Conservation (phyloP, 2,113 vertebrate species). For the Seriola dumerili region DNA sequence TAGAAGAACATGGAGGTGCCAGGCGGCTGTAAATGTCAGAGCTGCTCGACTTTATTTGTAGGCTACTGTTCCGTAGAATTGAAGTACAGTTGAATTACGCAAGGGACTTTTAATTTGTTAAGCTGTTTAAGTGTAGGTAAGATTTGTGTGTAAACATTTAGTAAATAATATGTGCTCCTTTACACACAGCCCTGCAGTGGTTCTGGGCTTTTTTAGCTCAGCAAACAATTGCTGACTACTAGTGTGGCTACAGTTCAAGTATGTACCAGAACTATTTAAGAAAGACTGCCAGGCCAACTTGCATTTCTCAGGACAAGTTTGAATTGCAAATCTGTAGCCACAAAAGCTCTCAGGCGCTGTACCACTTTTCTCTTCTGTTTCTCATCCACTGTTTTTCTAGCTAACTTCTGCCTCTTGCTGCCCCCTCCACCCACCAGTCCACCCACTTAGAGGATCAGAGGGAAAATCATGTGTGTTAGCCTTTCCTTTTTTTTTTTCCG, state of each 20-base stretch:
- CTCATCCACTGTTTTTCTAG: conserved; percentile 64
- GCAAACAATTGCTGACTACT: conserved; percentile 65
- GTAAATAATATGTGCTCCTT: not conserved
- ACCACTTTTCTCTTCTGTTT: conserved; percentile 44
- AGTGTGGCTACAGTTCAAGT: conserved; percentile 62
- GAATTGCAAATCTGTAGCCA: conserved; percentile 66
- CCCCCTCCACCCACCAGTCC: conserved; percentile 62
- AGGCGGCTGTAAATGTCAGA: conserved; percentile 56
- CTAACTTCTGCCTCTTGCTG: conserved; percentile 54
- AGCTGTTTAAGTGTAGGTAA: conserved; percentile 44
- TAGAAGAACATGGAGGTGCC: conserved; percentile 35
- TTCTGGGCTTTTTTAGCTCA: conserved; percentile 17
- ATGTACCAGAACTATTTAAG: conserved; percentile 61
- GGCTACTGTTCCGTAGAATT: conserved; percentile 19
- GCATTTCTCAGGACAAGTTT: conserved; percentile 53
- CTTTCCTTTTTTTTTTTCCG: conserved; percentile 42
- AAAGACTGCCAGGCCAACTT: conserved; percentile 57
- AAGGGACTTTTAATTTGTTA: conserved; percentile 50
- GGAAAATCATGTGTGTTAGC: conserved; percentile 75
- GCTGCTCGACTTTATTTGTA: conserved; percentile 47
- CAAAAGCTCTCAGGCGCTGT: conserved; percentile 45
- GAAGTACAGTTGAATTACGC: conserved; percentile 32
- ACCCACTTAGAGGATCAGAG: conserved; percentile 78
- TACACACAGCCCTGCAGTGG: conserved; percentile 22
- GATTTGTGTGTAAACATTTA: conserved; percentile 43